Conservation (phyloP, 2,797 vertebrate species). For the Sebastiscus albofasciatus region DNA sequence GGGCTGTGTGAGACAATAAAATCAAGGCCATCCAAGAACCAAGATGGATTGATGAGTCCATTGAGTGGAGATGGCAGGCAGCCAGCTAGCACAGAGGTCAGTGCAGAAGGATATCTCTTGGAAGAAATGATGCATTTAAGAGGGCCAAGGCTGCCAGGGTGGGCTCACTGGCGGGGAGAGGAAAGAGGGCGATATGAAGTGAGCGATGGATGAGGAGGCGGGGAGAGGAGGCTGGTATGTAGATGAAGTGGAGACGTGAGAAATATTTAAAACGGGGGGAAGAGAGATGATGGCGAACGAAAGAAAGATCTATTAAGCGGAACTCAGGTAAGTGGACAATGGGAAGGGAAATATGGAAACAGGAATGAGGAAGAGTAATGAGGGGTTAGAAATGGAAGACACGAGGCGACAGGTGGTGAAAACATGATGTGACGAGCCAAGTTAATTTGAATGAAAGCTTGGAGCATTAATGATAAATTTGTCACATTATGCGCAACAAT, state of each 20-base stretch:
- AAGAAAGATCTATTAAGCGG: slow-evolving; percentile 44
- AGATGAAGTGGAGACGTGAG: slow-evolving; percentile 65
- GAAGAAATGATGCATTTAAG: slow-evolving; percentile 85
- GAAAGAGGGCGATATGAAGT: slow-evolving; percentile 60
- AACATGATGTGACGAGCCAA: slow-evolving; percentile 47
- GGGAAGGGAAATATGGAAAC: slow-evolving; percentile 32
- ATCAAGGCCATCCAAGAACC: slow-evolving; percentile 84
- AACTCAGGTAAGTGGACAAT: slow-evolving; percentile 48
- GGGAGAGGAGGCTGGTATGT: slow-evolving; percentile 57
- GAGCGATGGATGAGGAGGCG: slow-evolving; percentile 60
- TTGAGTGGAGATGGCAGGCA: slow-evolving; percentile 81
- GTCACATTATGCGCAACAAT: slow-evolving; percentile 48
- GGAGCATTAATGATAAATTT: slow-evolving; percentile 61
- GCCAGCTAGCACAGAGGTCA: slow-evolving; percentile 84
- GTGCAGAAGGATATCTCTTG: slow-evolving; percentile 81
- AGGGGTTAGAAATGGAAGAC: slow-evolving; percentile 28
- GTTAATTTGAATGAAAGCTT: slow-evolving; percentile 65
- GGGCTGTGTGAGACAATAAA: slow-evolving; percentile 84
- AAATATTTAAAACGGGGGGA: slow-evolving; percentile 59
- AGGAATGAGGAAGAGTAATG: slow-evolving; percentile 33
- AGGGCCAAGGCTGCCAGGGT: slow-evolving; percentile 80
- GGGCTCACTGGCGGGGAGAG: slow-evolving; percentile 69
- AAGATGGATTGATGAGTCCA: slow-evolving; percentile 86
- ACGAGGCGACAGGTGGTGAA: slow-evolving; percentile 50
- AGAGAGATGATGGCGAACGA: slow-evolving; percentile 40